A percentile compares a stretch with the other conserved stretches of the same genome.
Conservation (phyloP, 2,797 vertebrate species). For the Otolemur crassicaudatus region DNA sequence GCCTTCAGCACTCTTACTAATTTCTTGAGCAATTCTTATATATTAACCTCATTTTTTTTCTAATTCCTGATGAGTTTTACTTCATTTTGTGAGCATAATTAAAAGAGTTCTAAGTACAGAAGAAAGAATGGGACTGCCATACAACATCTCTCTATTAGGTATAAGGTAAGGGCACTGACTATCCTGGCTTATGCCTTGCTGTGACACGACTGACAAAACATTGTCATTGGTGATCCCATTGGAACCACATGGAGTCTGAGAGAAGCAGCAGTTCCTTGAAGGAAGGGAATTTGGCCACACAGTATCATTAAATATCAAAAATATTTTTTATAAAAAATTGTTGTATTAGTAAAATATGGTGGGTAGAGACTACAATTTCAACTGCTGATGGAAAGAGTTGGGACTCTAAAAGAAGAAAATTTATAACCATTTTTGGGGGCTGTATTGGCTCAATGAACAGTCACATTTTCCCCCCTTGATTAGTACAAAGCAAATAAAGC, state of each 20-base stretch:
- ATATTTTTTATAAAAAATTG: not conserved
- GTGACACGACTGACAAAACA: not conserved
- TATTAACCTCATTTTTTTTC: not conserved
- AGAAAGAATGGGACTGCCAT: not conserved
- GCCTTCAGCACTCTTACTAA: not conserved
- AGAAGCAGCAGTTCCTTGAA: not conserved
- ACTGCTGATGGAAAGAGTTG: not conserved
- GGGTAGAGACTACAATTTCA: not conserved
- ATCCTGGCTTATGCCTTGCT: not conserved
- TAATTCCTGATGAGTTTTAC: not conserved
- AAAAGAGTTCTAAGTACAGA: not conserved
- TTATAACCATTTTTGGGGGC: not conserved
- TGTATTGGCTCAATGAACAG: not conserved
- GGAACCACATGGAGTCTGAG: not conserved
- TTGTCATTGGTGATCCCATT: no score
- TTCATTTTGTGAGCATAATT: not conserved
- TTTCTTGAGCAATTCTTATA: not conserved
- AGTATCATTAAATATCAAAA: not conserved
- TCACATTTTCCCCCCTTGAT: not conserved
- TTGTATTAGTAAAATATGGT: not conserved
- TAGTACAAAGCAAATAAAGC: not conserved
- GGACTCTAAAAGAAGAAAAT: not conserved
- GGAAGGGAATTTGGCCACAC: not conserved
- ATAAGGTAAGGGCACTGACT: not conserved
- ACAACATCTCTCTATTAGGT: not conserved